These are phyloP conservation scores for Pagetopsis macropterus DNA, from an alignment of 2,797 vertebrate species.

Conservation along the genomic window DNA sequence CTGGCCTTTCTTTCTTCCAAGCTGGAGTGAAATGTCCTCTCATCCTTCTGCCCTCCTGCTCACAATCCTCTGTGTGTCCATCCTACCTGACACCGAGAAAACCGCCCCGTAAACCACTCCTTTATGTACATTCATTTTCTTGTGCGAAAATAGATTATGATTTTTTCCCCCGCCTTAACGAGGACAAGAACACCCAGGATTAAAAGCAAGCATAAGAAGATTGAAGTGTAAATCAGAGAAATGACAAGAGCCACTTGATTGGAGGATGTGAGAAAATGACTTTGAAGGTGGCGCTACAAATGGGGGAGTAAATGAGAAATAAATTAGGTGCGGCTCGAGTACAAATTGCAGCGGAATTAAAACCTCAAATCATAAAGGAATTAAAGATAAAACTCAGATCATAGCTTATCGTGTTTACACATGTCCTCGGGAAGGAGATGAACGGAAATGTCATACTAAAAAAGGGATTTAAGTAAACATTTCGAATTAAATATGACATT, in stretches of 20 bases:
- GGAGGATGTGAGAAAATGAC: conserved; percentile 36
- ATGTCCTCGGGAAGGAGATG: conserved; percentile 25
- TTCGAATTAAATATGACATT: background rate
- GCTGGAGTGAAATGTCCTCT: background rate
- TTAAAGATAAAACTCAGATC: conserved; percentile 41
- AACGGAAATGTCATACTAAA: conserved; percentile 18
- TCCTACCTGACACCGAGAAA: conserved; percentile 1
- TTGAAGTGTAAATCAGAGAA: conserved; percentile 18
- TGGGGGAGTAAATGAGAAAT: conserved; percentile 50
- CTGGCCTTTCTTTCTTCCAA: background rate
- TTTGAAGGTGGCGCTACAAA: conserved; percentile 53
- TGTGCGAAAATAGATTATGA: conserved; percentile 19
- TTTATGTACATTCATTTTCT: background rate
- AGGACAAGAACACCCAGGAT: conserved; percentile 45
- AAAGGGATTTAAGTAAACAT: conserved; percentile 6
- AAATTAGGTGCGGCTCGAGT: conserved; percentile 28
- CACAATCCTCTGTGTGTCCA: background rate
- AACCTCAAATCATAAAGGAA: conserved; percentile 29
- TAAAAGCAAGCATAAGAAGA: conserved; percentile 8
- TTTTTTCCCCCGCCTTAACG: conserved; percentile 46
- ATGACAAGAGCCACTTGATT: conserved; percentile 40
- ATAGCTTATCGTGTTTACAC: conserved; percentile 38
- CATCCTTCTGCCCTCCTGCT: conserved; percentile 1
- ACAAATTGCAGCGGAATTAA: conserved; percentile 46
- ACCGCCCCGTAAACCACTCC: conserved; percentile 8